Base-by-base conservation (phyloP, 2,888 invertebrate genomes). In the Suillia variegata region DNA sequence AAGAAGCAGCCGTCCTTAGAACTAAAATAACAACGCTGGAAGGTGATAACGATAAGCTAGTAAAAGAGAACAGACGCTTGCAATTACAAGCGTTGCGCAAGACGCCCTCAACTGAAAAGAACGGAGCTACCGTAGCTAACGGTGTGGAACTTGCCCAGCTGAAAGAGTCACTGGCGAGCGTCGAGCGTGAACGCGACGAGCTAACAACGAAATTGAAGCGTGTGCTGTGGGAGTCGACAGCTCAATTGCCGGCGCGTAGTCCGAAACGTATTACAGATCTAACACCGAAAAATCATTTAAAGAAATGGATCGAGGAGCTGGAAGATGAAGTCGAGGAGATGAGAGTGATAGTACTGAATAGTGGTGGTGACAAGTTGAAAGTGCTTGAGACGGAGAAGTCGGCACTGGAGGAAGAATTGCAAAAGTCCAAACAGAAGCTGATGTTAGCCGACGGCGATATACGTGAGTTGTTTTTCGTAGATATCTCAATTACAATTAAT, bases 261-360 rank as follows among this genome's bases (percentile, higher is more conserved):
- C 87, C 90, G 2, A 91, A 91, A 74, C 89, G 89, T 72, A 85
- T 89, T 8, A 89, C 89, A 6, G 92, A 92, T 72, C 81, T 81
- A 15, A 81, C 81, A 18, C 80, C 81, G 0, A 81, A 81, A 66
- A 77, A 77, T 58, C 79, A 77, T 52, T 82, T 94, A 71, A 92
- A 78, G 70, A 92, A 88, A 72, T 92, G 93, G 89, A 89, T 95
- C 2, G 90, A 91, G 60, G 94, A 96, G 66, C 84, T 95, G 68
- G 95, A 95, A 82, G 91, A 87, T 74, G 95, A 96, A 85, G 90
- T 94, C 66, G 88, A 90, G 24, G 79, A 81, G 59, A 74, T 82
- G 76, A 72, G 82, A 54, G 77, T 76, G 6, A 74, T 80, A 59
- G 69, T 85, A 76, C 69, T 83, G 69, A 73, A 83, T 63, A 68